These are phyloP conservation scores for Tragopan temminckii DNA, from an alignment of 2,797 vertebrate genomes.

Conservation along the genomic window DNA sequence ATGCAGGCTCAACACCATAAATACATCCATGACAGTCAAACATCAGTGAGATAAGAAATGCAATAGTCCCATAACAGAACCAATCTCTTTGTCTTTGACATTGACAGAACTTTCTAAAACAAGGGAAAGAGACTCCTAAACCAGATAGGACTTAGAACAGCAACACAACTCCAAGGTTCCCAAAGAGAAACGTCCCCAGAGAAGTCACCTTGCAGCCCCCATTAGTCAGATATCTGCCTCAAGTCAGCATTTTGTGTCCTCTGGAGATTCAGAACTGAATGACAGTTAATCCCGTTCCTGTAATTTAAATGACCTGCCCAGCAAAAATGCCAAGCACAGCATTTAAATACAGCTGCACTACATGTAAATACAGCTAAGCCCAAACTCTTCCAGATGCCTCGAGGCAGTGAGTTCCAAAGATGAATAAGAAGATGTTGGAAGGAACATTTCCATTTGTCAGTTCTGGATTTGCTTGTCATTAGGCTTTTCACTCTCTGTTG, in stretches of 20 bases:
- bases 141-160: not conserved
- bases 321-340: not conserved
- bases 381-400: not conserved
- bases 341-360: not conserved
- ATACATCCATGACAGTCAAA: not conserved
- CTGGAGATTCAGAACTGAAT: not conserved
- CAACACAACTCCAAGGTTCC: not conserved
- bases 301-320: not conserved
- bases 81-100: not conserved
- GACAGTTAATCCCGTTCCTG: not conserved
- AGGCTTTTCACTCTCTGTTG: conserved; percentile 5
- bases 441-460: not conserved
- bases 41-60: not conserved
- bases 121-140: not conserved
- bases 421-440: not conserved
- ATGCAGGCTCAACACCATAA: not conserved
- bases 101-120: not conserved
- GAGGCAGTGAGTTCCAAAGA: not conserved
- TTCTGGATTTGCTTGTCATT: not conserved
- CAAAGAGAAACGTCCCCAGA: not conserved
- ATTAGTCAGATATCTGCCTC: not conserved
- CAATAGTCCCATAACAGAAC: not conserved
- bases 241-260: not conserved
- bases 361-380: not conserved
- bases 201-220: not conserved